Base-by-base conservation (phyloP, 2,888 invertebrate species). In the Harpalus rubripes region DNA sequence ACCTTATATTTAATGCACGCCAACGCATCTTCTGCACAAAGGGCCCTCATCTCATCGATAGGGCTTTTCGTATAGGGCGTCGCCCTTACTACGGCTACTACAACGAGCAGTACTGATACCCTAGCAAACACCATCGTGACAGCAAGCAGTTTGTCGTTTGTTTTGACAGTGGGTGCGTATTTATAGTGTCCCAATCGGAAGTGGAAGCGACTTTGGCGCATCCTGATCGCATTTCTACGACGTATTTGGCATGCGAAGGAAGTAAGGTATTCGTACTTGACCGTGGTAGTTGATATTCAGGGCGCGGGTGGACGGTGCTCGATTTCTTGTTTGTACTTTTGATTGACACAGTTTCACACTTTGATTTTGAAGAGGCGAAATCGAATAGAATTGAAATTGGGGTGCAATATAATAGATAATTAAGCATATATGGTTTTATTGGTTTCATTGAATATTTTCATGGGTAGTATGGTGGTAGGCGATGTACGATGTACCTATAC, bases 1-100 rank as follows among this genome's bases (percentile, higher is more conserved):
- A 96, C 95, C 90, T 96, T 96, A 92, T 94, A 95, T 91, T 96
- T 96, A 91, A 96, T 94, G 92, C 97, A 97, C 87, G 96, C 95
- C 85, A 96, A 93, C 18, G 95, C 95, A 90, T 96, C 96, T 88
- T 95, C 94, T 59, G 94, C 93, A 90, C 96, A 97, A 89, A 95
- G 94, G 84, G 93, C 93, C 89, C 95, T 94, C 93, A 96, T 95
- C 91, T 96, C 95, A 89, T 95, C 95, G 74, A 96, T 94, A 92
- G 95, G 93, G 81, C 93, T 92, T 95, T 95, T 95, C 91, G 94
- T 94, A 78, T 93, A 94, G 86, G 93, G 92, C 85, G 93, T 93
- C 87, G 94, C 90, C 87, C 94, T 94, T 86, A 94, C 91, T 86
- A 94, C 89, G 87, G 93, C 93, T 86, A 93, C 92, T 86, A 93